Conservation (phyloP, 1,140 invertebrate genomes). For the Antheraea mylitta region DNA sequence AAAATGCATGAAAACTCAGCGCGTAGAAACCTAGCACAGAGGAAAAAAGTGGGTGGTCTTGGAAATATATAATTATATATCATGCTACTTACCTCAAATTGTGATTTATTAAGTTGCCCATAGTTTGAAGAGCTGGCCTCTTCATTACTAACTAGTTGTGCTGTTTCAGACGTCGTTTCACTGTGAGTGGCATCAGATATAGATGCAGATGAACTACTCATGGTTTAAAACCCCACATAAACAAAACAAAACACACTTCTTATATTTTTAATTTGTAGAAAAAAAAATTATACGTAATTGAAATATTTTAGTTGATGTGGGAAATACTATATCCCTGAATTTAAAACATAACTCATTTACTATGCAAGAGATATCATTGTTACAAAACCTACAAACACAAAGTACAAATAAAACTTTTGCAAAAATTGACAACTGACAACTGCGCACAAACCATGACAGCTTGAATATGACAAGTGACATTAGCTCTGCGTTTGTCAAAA, state of each 20-base stretch:
- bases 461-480: too few relatives aligned
- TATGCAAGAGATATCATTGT: too few relatives aligned
- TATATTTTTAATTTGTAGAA: neutral
- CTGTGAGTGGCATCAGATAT: neutral
- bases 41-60: neutral
- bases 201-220: conserved; percentile 10
- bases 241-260: neutral
- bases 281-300: neutral
- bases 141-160: conserved; percentile 53
- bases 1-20: too few relatives aligned
- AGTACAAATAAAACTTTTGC: too few relatives aligned
- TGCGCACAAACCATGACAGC: too few relatives aligned
- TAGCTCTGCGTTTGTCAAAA: too few relatives aligned
- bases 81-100: conserved; percentile 43
- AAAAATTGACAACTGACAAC: too few relatives aligned
- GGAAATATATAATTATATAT: conserved; percentile 10
- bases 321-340: neutral
- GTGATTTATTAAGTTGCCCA: conserved; percentile 47
- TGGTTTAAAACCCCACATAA: neutral
- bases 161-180: conserved; percentile 60
- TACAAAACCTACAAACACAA: too few relatives aligned
- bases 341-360: too few relatives aligned
- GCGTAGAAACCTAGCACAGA: too few relatives aligned
- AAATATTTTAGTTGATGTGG: neutral
- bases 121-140: conserved; percentile 55